phyloP scores from a whole-genome alignment of 2,797 vertebrate genomes.

The Crax fasciolata region DNA sequence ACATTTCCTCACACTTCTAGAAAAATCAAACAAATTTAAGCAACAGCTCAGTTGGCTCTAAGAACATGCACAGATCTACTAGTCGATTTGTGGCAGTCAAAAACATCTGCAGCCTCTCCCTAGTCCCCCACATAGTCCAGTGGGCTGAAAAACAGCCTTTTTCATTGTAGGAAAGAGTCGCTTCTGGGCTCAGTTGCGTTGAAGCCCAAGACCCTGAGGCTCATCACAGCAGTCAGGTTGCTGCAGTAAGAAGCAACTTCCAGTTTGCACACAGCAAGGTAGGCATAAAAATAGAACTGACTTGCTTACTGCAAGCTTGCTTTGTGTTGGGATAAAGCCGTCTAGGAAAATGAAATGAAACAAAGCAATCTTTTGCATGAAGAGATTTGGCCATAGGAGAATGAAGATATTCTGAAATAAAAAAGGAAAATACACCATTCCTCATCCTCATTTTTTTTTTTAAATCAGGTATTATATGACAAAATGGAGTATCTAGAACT shows the following conservation, averaged over 20 bases:
- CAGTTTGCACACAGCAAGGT: not conserved
- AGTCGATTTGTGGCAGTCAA: not conserved
- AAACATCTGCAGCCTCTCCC: not conserved
- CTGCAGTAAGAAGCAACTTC: not conserved
- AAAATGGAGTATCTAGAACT: not conserved
- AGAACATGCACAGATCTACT: not conserved
- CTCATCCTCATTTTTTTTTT: not conserved
- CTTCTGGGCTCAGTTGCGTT: not conserved
- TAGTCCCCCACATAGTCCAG: not conserved
- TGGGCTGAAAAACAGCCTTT: not conserved
- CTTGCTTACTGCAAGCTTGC: not conserved
- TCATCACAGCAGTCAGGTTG: not conserved
- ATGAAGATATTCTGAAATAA: not conserved
- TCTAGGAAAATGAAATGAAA: not conserved
- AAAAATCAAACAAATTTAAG: not conserved
- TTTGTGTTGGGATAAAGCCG: not conserved
- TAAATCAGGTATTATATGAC: rapidly evolving
- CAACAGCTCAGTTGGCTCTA: not conserved
- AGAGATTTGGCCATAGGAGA: not conserved
- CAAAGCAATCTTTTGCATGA: not conserved
- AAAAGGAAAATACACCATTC: not conserved
- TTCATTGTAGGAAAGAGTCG: not conserved
- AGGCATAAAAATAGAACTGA: not conserved
- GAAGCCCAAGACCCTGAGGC: not conserved
- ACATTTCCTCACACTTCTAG: not conserved